Evolutionary conservation across 2,888 invertebrate species (phyloP).

Genomic region (Arctia plantaginis): DNA sequence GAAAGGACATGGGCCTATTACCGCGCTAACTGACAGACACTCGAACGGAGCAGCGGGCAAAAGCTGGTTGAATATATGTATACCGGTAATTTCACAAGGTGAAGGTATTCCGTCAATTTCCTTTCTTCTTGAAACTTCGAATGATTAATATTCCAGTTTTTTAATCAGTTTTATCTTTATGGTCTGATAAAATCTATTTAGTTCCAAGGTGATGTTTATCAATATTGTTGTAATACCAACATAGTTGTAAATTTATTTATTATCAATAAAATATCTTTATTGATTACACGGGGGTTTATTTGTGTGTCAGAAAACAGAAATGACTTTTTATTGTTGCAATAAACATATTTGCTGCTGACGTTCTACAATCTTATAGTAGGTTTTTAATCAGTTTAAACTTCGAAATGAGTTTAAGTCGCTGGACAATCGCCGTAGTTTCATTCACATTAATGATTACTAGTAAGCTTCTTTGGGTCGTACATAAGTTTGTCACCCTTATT

Average conservation of each 20-base stretch:
- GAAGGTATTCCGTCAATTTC: background rate
- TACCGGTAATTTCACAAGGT: background rate
- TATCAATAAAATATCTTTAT: slow-evolving; percentile 1
- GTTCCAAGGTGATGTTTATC: background rate
- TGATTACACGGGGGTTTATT: background rate
- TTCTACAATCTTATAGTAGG: background rate
- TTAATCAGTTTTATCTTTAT: background rate
- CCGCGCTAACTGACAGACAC: too few relatives aligned
- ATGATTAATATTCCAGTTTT: background rate
- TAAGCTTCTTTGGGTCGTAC: too few relatives aligned
- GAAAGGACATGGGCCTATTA: too few relatives aligned
- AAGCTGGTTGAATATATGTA: too few relatives aligned
- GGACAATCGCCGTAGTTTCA: too few relatives aligned
- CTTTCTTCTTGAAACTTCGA: background rate
- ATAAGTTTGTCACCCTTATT: too few relatives aligned
- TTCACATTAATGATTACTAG: too few relatives aligned
- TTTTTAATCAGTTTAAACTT: background rate
- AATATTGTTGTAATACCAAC: background rate
- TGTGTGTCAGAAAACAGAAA: background rate
- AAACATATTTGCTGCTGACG: background rate
- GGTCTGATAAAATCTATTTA: background rate
- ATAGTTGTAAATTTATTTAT: background rate
- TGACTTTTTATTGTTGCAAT: background rate
- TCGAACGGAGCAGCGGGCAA: too few relatives aligned
- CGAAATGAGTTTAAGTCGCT: background rate